Evolutionary conservation across 2,888 invertebrate species (phyloP).

Genomic region (Pogonocherus hispidulus): DNA sequence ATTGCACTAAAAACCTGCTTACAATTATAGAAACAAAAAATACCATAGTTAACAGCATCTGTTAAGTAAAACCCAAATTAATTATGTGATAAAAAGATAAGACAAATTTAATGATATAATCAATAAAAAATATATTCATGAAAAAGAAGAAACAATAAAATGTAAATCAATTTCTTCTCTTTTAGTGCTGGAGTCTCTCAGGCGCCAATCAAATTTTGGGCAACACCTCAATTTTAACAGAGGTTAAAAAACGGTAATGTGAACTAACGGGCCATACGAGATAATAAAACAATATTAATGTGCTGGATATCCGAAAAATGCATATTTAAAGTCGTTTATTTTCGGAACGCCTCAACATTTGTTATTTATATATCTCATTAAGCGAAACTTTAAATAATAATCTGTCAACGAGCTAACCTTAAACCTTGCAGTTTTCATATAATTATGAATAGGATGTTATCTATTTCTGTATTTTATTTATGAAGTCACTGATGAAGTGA

Average conservation of each 20-base stretch:
- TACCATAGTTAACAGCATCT: no score
- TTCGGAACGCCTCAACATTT: neutral
- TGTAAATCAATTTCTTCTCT: no score
- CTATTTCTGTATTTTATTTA: neutral
- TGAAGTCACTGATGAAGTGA: neutral
- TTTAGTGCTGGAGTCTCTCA: no score
- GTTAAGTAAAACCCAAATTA: no score
- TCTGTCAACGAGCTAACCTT: neutral
- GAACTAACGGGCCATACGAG: neutral
- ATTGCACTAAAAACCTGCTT: no score
- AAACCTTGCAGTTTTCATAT: neutral
- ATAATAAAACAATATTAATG: neutral
- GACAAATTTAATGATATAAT: no score
- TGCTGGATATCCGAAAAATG: neutral
- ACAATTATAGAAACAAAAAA: no score
- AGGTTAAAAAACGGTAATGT: neutral
- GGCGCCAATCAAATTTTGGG: no score
- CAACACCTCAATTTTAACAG: neutral
- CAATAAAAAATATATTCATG: no score
- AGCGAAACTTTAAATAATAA: neutral
- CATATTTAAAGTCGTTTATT: neutral
- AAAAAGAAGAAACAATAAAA: no score
- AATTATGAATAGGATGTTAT: neutral
- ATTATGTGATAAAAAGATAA: no score
- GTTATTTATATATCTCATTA: neutral